Base-by-base conservation (phyloP, 2,113 vertebrate species). In the Tyrannus savana region DNA sequence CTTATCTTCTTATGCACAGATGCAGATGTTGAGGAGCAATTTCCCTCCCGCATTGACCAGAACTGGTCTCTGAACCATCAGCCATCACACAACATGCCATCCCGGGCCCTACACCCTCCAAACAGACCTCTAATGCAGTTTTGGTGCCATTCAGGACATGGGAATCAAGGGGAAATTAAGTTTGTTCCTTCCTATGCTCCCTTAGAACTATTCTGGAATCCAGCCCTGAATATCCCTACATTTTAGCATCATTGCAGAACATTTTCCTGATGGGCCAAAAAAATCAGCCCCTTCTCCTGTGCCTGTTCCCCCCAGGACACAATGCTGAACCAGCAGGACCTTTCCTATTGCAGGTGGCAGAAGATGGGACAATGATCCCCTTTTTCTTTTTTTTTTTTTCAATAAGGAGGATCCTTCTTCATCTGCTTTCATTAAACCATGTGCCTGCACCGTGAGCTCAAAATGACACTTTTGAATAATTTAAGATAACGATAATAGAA, bases 401-500 rank as follows among this genome's bases (percentile, higher is more conserved):
- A 35, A 33, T 30, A 21, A 89, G 76, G 68, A 92, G 41, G 88
- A 68, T 93, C 83, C 80, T 92, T 77, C 87, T 84, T 87, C 60
- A 19, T 25, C 64, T 58, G 85, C 85, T 92, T 89, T 75, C 56
- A 89, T 95, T 92, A 90, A 94, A 93, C 69, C 90, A 15, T 44
- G 68, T 75, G 85, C 93, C 76, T 74, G 72, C 72, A 81, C 88
- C 3, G 1, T 37, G 72, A 94, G 96, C 83, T 81, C 93, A 88
- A 92, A 94, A 95, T 81, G 96, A 93, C 88, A 92, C 93, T 93
- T 96, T 59, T 95, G 89, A 96, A 97, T 97, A 92, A 94, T 92
- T 96, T 90, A 92, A 93, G 92, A 95, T 95, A 95, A 92, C 30
- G 68, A 97, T 96, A 97, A 96, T 93, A 95, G 95, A 95, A 94